phyloP scores from a whole-genome alignment of 2,797 vertebrate species.

The Telmatherina bonti region DNA sequence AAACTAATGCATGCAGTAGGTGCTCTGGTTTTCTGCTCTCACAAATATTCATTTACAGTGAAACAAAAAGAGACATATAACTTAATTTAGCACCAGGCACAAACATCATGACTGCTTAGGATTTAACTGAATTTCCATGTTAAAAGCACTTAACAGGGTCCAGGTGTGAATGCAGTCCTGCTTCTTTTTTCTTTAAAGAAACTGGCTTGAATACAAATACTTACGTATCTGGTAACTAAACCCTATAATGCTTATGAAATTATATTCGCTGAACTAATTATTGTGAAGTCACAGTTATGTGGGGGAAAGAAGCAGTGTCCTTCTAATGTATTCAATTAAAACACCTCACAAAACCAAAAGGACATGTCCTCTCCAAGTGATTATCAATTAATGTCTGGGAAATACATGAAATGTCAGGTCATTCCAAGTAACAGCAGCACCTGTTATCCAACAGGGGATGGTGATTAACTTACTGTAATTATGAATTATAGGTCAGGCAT shows the following conservation, averaged over 20 bases:
- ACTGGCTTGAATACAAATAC: too few species aligned
- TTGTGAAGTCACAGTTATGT: constrained; percentile 1
- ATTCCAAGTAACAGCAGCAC: constrained; percentile 30
- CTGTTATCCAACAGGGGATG: constrained; percentile 22
- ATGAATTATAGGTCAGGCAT: constrained; percentile 67
- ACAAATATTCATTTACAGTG: not conserved
- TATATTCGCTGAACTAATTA: not conserved
- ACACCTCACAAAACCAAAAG: constrained; percentile 8
- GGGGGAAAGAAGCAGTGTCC: not conserved
- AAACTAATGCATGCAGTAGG: too few species aligned
- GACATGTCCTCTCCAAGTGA: constrained; percentile 17
- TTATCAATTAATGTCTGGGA: constrained; percentile 35
- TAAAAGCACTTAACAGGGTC: too few species aligned
- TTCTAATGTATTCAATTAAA: constrained; percentile 8
- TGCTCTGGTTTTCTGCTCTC: not conserved
- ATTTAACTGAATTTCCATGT: not conserved
- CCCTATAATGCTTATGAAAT: not conserved
- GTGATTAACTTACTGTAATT: constrained; percentile 64
- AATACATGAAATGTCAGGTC: constrained; percentile 26
- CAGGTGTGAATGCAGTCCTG: too few species aligned
- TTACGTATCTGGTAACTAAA: not conserved
- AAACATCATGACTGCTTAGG: not conserved
- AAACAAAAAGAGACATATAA: not conserved
- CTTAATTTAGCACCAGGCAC: too few species aligned
- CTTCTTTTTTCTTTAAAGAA: too few species aligned